phyloP scores from a whole-genome alignment of 2,888 invertebrate genomes.

The Apamea crenata region DNA sequence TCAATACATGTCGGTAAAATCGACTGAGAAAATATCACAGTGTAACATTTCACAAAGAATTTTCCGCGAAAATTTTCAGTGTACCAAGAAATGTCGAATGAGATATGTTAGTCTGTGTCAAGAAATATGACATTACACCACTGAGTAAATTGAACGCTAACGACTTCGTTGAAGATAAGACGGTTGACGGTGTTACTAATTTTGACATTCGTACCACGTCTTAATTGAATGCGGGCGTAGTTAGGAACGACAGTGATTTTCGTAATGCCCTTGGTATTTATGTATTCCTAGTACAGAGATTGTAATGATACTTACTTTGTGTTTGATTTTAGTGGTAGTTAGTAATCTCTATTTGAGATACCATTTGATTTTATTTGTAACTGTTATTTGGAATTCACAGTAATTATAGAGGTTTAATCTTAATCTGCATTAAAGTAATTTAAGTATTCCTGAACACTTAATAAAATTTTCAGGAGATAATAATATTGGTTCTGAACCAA shows the following conservation, averaged over 20 bases:
- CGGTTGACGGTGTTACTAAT: slow-evolving; percentile 70
- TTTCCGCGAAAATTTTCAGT: slow-evolving; percentile 32
- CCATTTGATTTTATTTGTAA: neutral
- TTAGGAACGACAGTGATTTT: slow-evolving; percentile 73
- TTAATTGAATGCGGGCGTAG: slow-evolving; percentile 72
- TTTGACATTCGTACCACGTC: slow-evolving; percentile 75
- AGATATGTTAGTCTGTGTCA: slow-evolving; percentile 50
- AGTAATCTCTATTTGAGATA: slow-evolving; percentile 22
- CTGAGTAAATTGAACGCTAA: slow-evolving; percentile 68
- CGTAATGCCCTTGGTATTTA: slow-evolving; percentile 63
- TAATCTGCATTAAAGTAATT: neutral
- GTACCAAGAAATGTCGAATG: neutral
- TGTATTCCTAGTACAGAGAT: slow-evolving; percentile 61
- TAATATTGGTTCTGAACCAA: neutral
- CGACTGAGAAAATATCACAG: slow-evolving; percentile 41
- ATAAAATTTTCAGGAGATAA: too few species aligned
- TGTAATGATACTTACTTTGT: slow-evolving; percentile 50
- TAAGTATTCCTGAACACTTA: neutral
- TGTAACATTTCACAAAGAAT: slow-evolving; percentile 24
- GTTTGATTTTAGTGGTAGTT: slow-evolving; percentile 29
- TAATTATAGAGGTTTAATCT: neutral
- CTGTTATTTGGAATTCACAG: neutral
- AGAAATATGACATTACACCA: slow-evolving; percentile 59
- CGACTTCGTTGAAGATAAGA: slow-evolving; percentile 69
- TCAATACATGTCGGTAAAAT: slow-evolving; percentile 42